Conservation (phyloP, 2,113 vertebrate species). For the Circaetus gallicus region DNA sequence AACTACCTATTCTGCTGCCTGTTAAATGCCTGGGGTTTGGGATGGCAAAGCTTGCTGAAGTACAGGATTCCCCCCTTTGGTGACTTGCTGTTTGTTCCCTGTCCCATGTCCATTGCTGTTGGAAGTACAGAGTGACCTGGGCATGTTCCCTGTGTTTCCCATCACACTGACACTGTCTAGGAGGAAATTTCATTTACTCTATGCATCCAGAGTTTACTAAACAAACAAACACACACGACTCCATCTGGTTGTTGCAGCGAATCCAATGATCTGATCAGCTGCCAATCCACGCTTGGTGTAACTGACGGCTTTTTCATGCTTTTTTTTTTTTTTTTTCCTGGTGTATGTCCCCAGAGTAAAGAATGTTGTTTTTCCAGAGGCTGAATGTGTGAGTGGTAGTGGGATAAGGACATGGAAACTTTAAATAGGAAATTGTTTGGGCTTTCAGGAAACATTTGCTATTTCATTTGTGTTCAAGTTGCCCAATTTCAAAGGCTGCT, state of each 20-base stretch:
- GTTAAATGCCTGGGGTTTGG: neutral
- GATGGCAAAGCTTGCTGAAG: neutral
- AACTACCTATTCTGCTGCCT: neutral
- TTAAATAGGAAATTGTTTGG: neutral
- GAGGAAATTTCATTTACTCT: neutral
- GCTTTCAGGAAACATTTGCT: neutral
- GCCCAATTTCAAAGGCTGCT: neutral
- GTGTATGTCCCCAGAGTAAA: neutral
- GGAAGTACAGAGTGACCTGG: neutral
- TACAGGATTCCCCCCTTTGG: neutral
- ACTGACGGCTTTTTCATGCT: neutral
- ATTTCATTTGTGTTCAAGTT: neutral
- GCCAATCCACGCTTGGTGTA: neutral
- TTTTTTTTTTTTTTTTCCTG: neutral
- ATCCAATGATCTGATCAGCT: neutral
- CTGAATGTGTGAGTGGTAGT: neutral
- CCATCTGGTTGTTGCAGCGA: neutral
- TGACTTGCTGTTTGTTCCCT: neutral
- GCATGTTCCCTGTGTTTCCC: neutral
- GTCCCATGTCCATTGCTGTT: neutral
- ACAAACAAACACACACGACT: neutral
- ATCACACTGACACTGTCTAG: neutral
- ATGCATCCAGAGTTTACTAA: neutral
- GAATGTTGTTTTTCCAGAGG: neutral
- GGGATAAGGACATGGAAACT: neutral